A percentile compares a stretch with the other conserved stretches of the same genome.
Conservation (phyloP, 2,797 vertebrate genomes). For the Enteromius afrohamiltoni region DNA sequence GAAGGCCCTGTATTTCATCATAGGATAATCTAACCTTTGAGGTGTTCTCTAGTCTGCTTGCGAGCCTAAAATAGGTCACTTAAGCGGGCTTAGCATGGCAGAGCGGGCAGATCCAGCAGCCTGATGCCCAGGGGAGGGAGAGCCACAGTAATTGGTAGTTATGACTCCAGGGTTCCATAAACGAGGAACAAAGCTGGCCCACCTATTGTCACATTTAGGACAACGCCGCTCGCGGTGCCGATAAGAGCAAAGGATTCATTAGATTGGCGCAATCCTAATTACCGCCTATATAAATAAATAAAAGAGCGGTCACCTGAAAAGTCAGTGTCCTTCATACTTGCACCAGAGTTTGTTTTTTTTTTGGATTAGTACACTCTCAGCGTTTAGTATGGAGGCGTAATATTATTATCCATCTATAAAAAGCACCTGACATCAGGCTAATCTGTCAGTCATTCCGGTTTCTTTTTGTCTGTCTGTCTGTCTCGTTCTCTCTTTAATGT, state of each 20-base stretch:
- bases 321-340: constrained; percentile 61
- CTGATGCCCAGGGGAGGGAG: constrained; percentile 66
- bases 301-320: constrained; percentile 69
- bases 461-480: constrained; percentile 65
- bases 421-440: constrained; percentile 87
- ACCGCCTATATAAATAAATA: constrained; percentile 57
- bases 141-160: constrained; percentile 75
- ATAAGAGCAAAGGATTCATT: constrained; percentile 66
- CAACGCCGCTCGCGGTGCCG: constrained; percentile 60
- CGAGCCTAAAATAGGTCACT: constrained; percentile 76
- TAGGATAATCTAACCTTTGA: constrained; percentile 78
- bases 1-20: constrained; percentile 76
- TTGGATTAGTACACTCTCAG: constrained; percentile 71
- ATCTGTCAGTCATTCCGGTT: constrained; percentile 92
- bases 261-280: constrained; percentile 73
- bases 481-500: constrained; percentile 66
- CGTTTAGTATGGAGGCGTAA: constrained; percentile 77
- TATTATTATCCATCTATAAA: constrained; percentile 82
- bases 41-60: constrained; percentile 74
- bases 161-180: constrained; percentile 67
- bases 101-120: constrained; percentile 58
- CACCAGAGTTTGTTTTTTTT: constrained; percentile 30
- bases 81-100: constrained; percentile 73
- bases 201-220: constrained; percentile 73
- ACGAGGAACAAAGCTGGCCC: constrained; percentile 69